These are phyloP conservation scores for Agrotis ipsilon DNA, from an alignment of 2,888 invertebrate species.

Conservation along the genomic window DNA sequence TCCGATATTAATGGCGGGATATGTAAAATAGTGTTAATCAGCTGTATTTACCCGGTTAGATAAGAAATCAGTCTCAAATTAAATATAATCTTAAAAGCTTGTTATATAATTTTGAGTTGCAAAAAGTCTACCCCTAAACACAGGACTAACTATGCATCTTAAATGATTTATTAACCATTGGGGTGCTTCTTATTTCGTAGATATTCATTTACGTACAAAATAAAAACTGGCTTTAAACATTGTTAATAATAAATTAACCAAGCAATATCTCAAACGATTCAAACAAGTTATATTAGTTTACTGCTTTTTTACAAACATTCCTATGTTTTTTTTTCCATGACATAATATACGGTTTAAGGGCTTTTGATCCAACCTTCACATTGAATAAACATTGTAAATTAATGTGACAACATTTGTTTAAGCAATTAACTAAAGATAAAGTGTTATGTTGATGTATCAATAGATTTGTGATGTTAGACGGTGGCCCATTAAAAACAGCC, in stretches of 20 bases:
- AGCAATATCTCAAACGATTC: background rate
- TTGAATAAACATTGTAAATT: constrained; percentile 1
- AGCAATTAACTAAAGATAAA: background rate
- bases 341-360: background rate
- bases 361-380: constrained; percentile 17
- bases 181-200: too few relatives aligned
- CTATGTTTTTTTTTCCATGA: constrained; percentile 7
- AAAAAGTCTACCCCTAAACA: too few relatives aligned
- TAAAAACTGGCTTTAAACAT: background rate
- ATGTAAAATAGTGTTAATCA: too few relatives aligned
- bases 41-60: too few relatives aligned
- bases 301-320: constrained; percentile 19
- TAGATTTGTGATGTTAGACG: background rate
- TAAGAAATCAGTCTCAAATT: too few relatives aligned
- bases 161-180: too few relatives aligned
- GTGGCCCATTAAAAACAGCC: constrained; percentile 1
- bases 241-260: background rate
- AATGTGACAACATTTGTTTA: constrained; percentile 6
- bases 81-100: too few relatives aligned
- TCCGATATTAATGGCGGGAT: too few relatives aligned
- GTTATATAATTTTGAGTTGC: too few relatives aligned
- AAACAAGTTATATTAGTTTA: background rate
- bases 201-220: background rate
- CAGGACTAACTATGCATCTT: too few relatives aligned
- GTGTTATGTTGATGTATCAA: background rate